These are phyloP conservation scores for Aleadryas rufinucha DNA, from an alignment of 2,113 vertebrate genomes.

Conservation along the genomic window DNA sequence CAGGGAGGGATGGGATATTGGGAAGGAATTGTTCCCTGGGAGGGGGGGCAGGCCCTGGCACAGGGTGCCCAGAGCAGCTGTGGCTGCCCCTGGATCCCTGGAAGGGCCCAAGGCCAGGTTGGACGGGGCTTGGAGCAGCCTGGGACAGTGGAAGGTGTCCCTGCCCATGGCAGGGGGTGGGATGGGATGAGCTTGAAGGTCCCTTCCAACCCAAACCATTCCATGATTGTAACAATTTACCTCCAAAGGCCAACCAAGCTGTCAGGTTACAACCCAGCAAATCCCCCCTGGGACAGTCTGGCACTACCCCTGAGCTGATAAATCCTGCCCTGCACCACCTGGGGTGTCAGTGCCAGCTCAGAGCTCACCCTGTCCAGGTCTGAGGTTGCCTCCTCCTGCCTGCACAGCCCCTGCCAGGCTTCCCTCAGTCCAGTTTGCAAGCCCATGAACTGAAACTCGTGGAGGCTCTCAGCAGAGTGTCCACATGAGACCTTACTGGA, in stretches of 20 bases:
- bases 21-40: background rate
- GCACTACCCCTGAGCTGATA: background rate
- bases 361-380: background rate
- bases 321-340: background rate
- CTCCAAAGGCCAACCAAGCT: background rate
- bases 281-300: background rate
- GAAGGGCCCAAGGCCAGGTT: background rate
- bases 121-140: background rate
- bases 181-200: fast-evolving
- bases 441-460: background rate
- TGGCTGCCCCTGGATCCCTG: background rate
- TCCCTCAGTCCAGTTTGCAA: background rate
- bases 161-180: background rate
- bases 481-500: background rate
- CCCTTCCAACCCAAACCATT: background rate
- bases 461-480: background rate
- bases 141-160: background rate
- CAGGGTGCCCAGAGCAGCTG: background rate
- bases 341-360: background rate
- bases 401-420: background rate
- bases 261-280: background rate
- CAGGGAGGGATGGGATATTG: fast-evolving
- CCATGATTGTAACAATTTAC: background rate
- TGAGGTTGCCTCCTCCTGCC: fast-evolving
- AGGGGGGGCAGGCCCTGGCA: background rate